A percentile compares a stretch with the other conserved stretches of the same genome.
Evolutionary conservation across 2,113 vertebrate species (phyloP).

Genomic region (Casuarius casuarius): DNA sequence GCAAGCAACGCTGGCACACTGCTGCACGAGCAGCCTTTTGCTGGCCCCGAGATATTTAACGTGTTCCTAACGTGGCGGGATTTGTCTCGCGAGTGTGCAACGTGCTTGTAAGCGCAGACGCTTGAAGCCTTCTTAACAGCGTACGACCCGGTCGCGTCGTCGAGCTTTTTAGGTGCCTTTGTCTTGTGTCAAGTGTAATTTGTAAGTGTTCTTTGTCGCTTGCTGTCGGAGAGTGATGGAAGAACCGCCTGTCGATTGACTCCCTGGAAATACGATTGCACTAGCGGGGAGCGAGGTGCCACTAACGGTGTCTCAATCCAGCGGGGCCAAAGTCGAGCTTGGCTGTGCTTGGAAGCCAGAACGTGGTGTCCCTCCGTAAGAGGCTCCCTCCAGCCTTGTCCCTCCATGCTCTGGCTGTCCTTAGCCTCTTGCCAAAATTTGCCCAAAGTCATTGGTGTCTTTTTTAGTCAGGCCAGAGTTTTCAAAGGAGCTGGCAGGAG

Average conservation of each 20-base stretch:
- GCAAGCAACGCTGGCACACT: neutral
- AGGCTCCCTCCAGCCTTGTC: neutral
- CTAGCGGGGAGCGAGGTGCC: neutral
- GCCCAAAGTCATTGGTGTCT: neutral
- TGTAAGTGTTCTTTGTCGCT: neutral
- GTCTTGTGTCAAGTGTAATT: slow-evolving; percentile 24
- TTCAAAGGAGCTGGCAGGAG: neutral
- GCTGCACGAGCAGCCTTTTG: neutral
- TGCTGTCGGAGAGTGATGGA: neutral
- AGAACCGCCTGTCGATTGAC: neutral
- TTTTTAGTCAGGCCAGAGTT: neutral
- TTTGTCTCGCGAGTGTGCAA: neutral
- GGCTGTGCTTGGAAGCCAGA: neutral
- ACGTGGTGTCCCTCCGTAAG: rapidly evolving
- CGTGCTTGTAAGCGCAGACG: neutral
- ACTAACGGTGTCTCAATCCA: rapidly evolving
- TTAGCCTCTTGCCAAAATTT: neutral
- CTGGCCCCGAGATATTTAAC: neutral
- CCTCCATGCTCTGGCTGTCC: neutral
- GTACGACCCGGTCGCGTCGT: neutral
- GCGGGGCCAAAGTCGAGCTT: neutral
- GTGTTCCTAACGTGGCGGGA: neutral
- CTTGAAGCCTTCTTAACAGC: neutral
- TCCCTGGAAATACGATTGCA: neutral
- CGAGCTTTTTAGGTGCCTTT: slow-evolving; percentile 62